Evolutionary conservation across 2,797 vertebrate species (phyloP), one percentile per base, ranked within the genome.

Genomic region (Hyperoplus immaculatus): DNA sequence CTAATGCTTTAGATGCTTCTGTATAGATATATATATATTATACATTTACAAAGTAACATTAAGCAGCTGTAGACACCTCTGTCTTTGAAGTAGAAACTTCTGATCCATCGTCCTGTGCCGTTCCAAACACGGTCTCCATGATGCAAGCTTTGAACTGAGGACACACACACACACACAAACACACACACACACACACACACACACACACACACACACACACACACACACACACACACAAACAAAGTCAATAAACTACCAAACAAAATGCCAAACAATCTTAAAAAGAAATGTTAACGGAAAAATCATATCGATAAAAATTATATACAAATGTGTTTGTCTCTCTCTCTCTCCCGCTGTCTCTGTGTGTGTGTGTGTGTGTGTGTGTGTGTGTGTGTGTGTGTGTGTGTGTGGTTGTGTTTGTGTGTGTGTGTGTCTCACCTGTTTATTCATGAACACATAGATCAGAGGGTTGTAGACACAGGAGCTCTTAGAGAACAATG

Each of bases 111-210:
- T 91, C 81, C 83, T 94, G 95, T 77, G 94, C 90, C 83, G 89
- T 95, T 21, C 96, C 94, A 13, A 95, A 96, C 47, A 96, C 93
- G 0, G 93, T 96, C 83, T 96, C 95, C 96, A 95, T 90, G 91
- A 97, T 96, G 89, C 96, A 96, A 69, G 87, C 93, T 0, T 92
- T 93, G 83, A 97, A 97, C 96, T 97, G 75, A 11, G 38, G 68
- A 43, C 56, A 59, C 38, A 56, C 21, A 55, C 10, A 55, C 53
- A 29, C 53, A 55, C 8, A 55, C 49, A 50, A 2, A 49, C 14
- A 49, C 47, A 49, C 4, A 55, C 9, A 15, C 13, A 59, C 21
- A 21, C 21, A 21, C 21, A 21, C 21, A 21, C 21, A 21, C 21
- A 21, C 21, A 21, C 21, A 21, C 29, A 21, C 21, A 29, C 29